Evolutionary conservation across 2,888 invertebrate genomes (phyloP).

Genomic region (Keiferia lycopersicella): DNA sequence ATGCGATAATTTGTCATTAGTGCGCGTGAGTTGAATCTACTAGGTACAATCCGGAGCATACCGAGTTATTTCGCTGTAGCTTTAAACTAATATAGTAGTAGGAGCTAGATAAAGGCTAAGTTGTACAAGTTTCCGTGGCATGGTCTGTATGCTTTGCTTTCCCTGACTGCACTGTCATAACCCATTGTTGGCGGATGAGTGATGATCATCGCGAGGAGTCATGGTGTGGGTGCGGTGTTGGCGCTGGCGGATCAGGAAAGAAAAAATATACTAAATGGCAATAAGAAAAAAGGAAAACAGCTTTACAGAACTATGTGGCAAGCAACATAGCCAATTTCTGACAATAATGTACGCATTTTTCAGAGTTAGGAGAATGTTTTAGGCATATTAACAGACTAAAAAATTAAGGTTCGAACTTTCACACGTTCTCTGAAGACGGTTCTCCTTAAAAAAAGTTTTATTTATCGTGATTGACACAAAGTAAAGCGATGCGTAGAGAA

Average conservation of each 20-base stretch:
- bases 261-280: not conserved
- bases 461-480: too few relatives aligned
- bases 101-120: not conserved
- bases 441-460: too few relatives aligned
- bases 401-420: too few relatives aligned
- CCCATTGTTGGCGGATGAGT: conserved; percentile 13
- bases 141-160: not conserved
- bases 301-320: too few relatives aligned
- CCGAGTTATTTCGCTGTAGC: not conserved
- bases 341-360: too few relatives aligned
- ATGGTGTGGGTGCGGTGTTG: not conserved
- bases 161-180: conserved; percentile 8
- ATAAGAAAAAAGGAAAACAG: not conserved
- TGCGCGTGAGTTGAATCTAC: not conserved
- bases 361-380: too few relatives aligned
- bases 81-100: not conserved
- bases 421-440: too few relatives aligned
- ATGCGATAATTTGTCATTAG: conserved; percentile 15
- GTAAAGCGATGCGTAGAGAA: too few relatives aligned
- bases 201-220: not conserved
- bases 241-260: not conserved
- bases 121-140: not conserved
- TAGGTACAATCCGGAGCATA: not conserved
- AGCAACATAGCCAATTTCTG: too few relatives aligned
- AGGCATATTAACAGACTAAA: too few relatives aligned